phyloP scores from a whole-genome alignment of 2,797 vertebrate genomes.

The Sebastes kiyomatsui region DNA sequence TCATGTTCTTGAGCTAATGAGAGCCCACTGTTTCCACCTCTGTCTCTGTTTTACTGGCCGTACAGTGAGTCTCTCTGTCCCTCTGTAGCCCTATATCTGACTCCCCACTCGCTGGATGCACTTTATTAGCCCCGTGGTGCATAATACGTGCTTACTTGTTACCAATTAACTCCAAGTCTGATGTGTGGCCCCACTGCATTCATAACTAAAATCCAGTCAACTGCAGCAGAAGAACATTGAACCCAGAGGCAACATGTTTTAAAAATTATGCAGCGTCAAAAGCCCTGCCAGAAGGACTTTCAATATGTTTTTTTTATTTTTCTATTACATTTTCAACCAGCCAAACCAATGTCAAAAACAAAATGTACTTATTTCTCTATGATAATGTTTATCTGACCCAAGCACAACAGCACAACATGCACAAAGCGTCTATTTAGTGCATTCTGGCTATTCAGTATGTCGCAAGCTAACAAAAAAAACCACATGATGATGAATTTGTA shows the following conservation, averaged over 20 bases:
- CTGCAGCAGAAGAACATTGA: slow-evolving; percentile 23
- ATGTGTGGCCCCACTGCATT: slow-evolving; percentile 29
- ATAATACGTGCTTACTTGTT: slow-evolving; percentile 65
- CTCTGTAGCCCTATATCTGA: background rate
- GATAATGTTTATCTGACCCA: background rate
- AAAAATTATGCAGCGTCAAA: slow-evolving; percentile 20
- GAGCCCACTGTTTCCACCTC: slow-evolving; percentile 23
- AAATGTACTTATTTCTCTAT: background rate
- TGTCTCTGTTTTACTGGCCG: background rate
- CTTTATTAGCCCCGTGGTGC: slow-evolving; percentile 47
- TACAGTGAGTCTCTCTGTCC: slow-evolving; percentile 1
- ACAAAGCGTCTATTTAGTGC: background rate
- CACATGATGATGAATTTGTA: background rate
- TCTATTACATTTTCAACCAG: background rate
- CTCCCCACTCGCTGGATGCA: slow-evolving; percentile 12
- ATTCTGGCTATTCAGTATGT: background rate
- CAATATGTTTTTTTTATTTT: background rate
- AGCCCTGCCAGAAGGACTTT: background rate
- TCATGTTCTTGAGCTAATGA: slow-evolving; percentile 32
- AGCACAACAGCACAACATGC: background rate
- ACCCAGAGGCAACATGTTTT: slow-evolving; percentile 30
- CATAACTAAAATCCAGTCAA: slow-evolving; percentile 43
- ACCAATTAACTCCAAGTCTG: slow-evolving; percentile 67
- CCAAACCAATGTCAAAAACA: background rate
- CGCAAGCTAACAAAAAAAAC: background rate